Percentiles rank a stretch among this genome's conserved stretches.
Evolutionary conservation across 1,140 invertebrate genomes (phyloP).

Genomic region (Lepidurus couesii): DNA sequence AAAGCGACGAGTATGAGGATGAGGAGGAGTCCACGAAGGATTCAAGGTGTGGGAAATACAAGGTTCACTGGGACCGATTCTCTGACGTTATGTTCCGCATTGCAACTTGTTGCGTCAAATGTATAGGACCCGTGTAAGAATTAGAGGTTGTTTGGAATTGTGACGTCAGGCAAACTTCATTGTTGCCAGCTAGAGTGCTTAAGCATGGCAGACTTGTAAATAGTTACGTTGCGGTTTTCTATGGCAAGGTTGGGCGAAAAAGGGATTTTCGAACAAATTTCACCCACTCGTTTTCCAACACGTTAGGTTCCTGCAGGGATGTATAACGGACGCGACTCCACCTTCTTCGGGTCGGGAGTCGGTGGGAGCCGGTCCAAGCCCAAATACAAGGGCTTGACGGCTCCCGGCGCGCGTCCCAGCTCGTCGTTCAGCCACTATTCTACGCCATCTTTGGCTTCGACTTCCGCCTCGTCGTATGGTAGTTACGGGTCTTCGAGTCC

Average conservation of each 20-base stretch:
- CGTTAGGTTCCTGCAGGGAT: neutral
- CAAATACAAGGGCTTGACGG: conserved; percentile 29
- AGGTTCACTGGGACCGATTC: conserved; percentile 28
- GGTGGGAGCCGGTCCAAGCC: neutral
- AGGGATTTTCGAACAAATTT: neutral
- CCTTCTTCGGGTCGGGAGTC: neutral
- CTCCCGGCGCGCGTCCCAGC: conserved; percentile 30
- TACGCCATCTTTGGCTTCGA: conserved; percentile 42
- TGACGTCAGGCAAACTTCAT: neutral
- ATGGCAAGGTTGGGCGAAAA: neutral
- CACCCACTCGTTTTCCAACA: neutral
- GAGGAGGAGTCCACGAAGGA: neutral
- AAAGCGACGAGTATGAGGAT: conserved; percentile 5
- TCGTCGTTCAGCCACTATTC: conserved; percentile 39
- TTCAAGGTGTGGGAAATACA: neutral
- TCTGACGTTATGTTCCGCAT: neutral
- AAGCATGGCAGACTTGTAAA: neutral
- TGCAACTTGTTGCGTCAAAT: conserved; percentile 28
- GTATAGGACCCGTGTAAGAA: conserved; percentile 27
- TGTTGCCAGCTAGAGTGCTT: neutral
- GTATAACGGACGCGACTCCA: neutral
- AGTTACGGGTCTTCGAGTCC: conserved; percentile 30
- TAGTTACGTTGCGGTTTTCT: neutral
- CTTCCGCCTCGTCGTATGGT: conserved; percentile 39
- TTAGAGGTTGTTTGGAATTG: neutral